A percentile compares a stretch with the other conserved stretches of the same genome.
These are phyloP conservation scores for Novumbra hubbsi DNA, from an alignment of 2,797 vertebrate species.

Conservation along the genomic window DNA sequence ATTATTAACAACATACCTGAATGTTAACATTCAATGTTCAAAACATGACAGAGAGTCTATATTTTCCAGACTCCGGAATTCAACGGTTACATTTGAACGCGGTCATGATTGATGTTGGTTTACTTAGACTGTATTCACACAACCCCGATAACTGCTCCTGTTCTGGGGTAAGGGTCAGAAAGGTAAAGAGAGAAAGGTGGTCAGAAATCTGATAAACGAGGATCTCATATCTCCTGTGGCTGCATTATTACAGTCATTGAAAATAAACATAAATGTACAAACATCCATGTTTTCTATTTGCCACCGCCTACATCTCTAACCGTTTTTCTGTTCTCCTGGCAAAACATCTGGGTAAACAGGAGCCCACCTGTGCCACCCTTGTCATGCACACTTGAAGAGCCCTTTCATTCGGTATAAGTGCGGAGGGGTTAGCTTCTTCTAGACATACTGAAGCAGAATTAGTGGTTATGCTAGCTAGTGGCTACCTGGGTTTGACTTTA, in stretches of 20 bases:
- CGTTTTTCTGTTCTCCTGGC: constrained; percentile 49
- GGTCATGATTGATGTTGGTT: constrained; percentile 41
- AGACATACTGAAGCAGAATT: neutral
- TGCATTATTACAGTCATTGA: constrained; percentile 10
- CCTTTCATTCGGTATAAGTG: constrained; percentile 17
- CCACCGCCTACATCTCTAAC: constrained; percentile 32
- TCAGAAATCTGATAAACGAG: constrained; percentile 47
- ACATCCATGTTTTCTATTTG: constrained; percentile 19
- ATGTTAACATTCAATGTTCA: neutral
- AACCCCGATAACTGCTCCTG: constrained; percentile 24
- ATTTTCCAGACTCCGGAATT: constrained; percentile 20
- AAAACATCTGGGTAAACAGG: constrained; percentile 71
- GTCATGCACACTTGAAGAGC: constrained; percentile 40
- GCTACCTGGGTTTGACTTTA: neutral
- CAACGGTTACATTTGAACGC: constrained; percentile 24
- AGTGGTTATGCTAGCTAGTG: neutral
- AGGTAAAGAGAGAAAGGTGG: constrained; percentile 24
- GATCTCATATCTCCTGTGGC: constrained; percentile 14
- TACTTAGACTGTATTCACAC: constrained; percentile 51
- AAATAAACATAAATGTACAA: constrained; percentile 24
- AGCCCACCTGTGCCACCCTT: constrained; percentile 39
- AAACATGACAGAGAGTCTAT: constrained; percentile 9
- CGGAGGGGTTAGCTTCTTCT: constrained; percentile 16
- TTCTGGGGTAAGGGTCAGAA: constrained; percentile 23
- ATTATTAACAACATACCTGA: neutral